Percentiles rank a stretch among this genome's conserved stretches.
Conservation (phyloP, 2,113 vertebrate genomes). For the Coregonus clupeaformis region DNA sequence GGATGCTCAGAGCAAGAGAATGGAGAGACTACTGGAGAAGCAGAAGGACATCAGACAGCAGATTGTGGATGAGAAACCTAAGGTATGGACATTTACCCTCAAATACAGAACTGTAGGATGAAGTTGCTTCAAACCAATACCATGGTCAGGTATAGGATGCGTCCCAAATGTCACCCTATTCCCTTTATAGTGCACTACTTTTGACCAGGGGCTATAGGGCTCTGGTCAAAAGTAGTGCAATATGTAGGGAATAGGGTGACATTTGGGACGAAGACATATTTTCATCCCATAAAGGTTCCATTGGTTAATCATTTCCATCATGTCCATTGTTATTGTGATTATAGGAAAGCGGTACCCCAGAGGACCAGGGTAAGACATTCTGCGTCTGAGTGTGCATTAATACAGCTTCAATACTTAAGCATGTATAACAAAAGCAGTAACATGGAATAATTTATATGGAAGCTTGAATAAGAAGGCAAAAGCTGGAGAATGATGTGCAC, state of each 20-base stretch:
- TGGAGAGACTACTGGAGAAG: constrained; percentile 90
- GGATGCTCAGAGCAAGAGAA: constrained; percentile 93
- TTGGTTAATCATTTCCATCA: constrained; percentile 8
- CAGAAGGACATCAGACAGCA: constrained; percentile 97
- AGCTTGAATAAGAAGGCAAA: too few species aligned
- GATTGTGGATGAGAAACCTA: constrained; percentile 94
- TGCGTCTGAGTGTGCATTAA: constrained; percentile 32
- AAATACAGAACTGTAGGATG: neutral
- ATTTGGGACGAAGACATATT: neutral
- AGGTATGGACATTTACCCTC: constrained; percentile 74
- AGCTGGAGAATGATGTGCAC: too few species aligned
- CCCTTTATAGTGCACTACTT: too few species aligned
- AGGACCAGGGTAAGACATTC: constrained; percentile 60
- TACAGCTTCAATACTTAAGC: constrained; percentile 8
- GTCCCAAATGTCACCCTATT: too few species aligned
- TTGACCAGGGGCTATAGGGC: too few species aligned
- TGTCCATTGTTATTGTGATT: constrained; percentile 55
- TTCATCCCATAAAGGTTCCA: neutral
- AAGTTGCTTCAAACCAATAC: neutral
- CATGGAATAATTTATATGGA: too few species aligned
- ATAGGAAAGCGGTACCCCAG: constrained; percentile 57
- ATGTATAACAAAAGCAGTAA: neutral
- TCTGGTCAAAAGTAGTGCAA: too few species aligned
- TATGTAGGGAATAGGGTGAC: neutral
- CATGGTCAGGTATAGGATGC: neutral